phyloP scores from a whole-genome alignment of 2,113 vertebrate species.

The Campylorhamphus procurvoides region DNA sequence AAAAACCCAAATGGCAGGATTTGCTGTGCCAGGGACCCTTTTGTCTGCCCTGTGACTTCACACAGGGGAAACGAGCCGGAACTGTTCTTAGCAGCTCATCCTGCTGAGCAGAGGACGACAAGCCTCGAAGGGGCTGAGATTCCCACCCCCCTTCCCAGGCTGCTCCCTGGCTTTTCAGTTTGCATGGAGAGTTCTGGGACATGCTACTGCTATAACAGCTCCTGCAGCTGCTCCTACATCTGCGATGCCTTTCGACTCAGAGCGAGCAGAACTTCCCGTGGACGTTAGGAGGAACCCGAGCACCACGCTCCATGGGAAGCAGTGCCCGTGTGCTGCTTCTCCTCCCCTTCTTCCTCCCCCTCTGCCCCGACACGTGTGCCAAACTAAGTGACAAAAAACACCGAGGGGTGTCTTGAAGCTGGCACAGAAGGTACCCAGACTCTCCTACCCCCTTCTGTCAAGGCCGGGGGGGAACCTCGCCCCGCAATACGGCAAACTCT shows the following conservation, averaged over 20 bases:
- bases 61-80: background rate
- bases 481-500: background rate
- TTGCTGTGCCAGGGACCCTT: background rate
- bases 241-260: too few species aligned
- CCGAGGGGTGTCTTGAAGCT: background rate
- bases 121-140: background rate
- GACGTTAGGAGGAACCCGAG: slow-evolving; percentile 63
- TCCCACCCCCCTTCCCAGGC: background rate
- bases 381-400: background rate
- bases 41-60: background rate
- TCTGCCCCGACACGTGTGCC: background rate
- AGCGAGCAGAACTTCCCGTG: background rate
- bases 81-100: background rate
- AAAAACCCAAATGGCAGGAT: background rate
- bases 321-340: background rate
- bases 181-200: background rate
- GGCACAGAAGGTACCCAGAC: background rate
- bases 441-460: background rate
- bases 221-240: background rate
- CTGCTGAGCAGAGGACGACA: background rate
- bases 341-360: background rate
- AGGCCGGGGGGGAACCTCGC: background rate
- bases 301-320: background rate
- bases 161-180: background rate
- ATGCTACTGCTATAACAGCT: background rate